These are phyloP conservation scores for Noctua fimbriata DNA, from an alignment of 2,888 invertebrate species.

Conservation along the genomic window DNA sequence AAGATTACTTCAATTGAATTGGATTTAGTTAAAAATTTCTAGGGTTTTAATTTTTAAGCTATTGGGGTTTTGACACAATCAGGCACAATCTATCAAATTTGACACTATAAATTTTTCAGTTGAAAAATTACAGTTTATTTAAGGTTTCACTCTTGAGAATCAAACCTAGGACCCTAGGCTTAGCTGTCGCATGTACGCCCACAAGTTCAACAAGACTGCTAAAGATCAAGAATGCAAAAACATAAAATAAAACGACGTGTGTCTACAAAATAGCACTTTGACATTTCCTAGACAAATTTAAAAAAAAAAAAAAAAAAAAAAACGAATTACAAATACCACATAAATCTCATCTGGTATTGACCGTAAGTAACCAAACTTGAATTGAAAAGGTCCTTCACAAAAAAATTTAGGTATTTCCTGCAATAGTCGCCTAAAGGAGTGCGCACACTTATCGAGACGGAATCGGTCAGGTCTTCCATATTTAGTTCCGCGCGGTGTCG, in stretches of 20 bases:
- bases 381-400: constrained; percentile 16
- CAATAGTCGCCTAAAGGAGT: neutral
- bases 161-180: neutral
- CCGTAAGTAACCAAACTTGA: constrained; percentile 1
- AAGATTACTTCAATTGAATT: too few relatives aligned
- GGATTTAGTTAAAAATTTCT: too few relatives aligned
- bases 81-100: too few relatives aligned
- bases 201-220: neutral
- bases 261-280: neutral
- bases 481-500: too few relatives aligned
- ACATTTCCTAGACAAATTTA: constrained; percentile 4
- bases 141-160: neutral
- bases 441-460: neutral
- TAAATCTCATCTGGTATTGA: neutral
- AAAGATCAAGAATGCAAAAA: neutral
- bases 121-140: neutral
- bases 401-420: constrained; percentile 19
- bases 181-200: neutral
- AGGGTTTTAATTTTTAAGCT: too few relatives aligned
- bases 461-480: too few relatives aligned
- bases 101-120: too few relatives aligned
- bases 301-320: neutral
- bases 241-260: neutral
- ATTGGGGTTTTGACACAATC: too few relatives aligned
- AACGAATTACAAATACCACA: neutral